Conservation (phyloP, 2,888 invertebrate genomes). For the Aporophyla lueneburgensis region DNA sequence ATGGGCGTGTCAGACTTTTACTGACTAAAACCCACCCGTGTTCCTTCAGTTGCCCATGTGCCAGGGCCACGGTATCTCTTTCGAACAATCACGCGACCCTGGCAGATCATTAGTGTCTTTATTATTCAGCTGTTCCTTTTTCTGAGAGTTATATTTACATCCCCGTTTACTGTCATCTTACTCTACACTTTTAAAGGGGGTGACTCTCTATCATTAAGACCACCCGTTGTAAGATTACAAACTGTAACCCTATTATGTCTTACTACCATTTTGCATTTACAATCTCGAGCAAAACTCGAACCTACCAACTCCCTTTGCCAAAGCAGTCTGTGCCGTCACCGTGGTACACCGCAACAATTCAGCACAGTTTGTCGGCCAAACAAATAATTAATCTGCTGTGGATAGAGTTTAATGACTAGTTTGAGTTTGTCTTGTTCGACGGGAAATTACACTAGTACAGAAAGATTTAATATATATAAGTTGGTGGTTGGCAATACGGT, state of each 20-base stretch:
- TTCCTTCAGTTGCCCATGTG: too few species aligned
- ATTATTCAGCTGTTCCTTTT: background rate
- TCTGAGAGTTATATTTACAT: background rate
- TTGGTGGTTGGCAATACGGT: background rate
- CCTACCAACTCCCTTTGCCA: background rate
- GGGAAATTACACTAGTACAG: constrained; percentile 40
- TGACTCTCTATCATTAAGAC: too few species aligned
- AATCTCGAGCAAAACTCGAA: constrained; percentile 52
- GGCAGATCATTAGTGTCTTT: too few species aligned
- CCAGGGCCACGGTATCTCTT: too few species aligned
- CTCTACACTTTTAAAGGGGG: background rate
- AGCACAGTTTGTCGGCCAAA: constrained; percentile 83
- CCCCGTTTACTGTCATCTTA: too few species aligned
- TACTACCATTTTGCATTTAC: background rate
- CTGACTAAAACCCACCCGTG: too few species aligned
- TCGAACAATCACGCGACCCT: too few species aligned
- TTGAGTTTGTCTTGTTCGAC: constrained; percentile 81
- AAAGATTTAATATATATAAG: constrained; percentile 20
- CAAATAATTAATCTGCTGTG: constrained; percentile 87
- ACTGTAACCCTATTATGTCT: constrained; percentile 5
- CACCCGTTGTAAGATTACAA: background rate
- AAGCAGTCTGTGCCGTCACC: constrained; percentile 49
- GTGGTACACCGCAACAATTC: constrained; percentile 71
- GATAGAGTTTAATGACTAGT: constrained; percentile 88
- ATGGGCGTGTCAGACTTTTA: too few species aligned